Base-by-base conservation (phyloP, 2,888 invertebrate species). In the Zaprionus obscuricornis region DNA sequence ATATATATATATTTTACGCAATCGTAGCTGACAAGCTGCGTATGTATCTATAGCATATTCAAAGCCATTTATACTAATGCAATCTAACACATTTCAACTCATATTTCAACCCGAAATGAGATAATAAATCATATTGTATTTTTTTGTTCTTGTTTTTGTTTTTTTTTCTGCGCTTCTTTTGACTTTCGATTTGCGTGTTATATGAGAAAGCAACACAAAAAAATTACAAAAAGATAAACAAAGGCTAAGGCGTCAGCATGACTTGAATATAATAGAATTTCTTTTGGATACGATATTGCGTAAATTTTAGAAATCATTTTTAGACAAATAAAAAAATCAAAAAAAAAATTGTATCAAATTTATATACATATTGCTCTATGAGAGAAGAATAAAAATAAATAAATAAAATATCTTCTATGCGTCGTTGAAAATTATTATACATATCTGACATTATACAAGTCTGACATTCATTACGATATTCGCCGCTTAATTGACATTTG, bases 401-500 rank as follows among this genome's bases (percentile, higher is more conserved):
- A 76, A 40, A 26, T 40, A 27, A 34, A 57, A 50, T n/a, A n/a
- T n/a, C n/a, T n/a, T n/a, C n/a, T n/a, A n/a, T n/a, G n/a, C n/a
- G n/a, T n/a, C n/a, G n/a, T n/a, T n/a, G n/a, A n/a, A n/a, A n/a
- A n/a, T n/a, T n/a, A n/a, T n/a, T n/a, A n/a, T n/a, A n/a, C 10
- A 22, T 16, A 2, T 22, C 20, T 10, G 8, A 13, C 22, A 27
- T 16, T 26, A 46, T 37, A 42, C 8, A 6, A 37, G 26, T 54
- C 39, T 36, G 31, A 34, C 59, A 55, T 62, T 39, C 54, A 71
- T 66, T 64, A 37, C 55, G 51, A 37, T 55, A 67, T 57, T 57
- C 57, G 60, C 43, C 52, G 58, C 55, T 60, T 76, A 76, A 79
- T 77, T 79, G 76, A 67, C 76, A 70, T 83, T 76, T 83, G 73